Evolutionary conservation across 2,797 vertebrate genomes (phyloP).

Genomic region (Leuciscus waleckii): DNA sequence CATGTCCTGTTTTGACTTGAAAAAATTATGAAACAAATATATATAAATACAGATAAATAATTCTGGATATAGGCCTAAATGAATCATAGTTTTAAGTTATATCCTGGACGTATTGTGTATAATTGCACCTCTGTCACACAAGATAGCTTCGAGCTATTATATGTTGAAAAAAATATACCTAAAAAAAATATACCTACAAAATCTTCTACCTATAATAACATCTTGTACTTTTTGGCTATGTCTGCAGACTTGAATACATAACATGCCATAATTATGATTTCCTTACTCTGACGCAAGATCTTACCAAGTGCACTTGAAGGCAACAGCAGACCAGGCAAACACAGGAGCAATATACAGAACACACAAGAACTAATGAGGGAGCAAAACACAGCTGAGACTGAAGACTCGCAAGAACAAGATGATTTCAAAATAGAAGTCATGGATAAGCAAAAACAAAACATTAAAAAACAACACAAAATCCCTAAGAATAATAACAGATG

Average conservation of each 20-base stretch:
- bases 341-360: background rate
- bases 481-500: background rate
- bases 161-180: background rate
- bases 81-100: background rate
- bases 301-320: conserved; percentile 4
- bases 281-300: background rate
- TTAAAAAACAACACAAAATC: background rate
- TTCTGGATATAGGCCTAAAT: background rate
- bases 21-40: background rate
- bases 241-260: background rate
- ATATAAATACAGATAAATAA: background rate
- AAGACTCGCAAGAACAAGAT: background rate
- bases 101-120: background rate
- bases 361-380: conserved; percentile 4
- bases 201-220: background rate
- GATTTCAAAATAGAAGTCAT: background rate
- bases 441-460: background rate
- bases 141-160: background rate
- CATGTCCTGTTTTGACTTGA: background rate
- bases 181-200: background rate
- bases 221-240: background rate
- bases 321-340: background rate
- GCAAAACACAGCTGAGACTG: conserved; percentile 8
- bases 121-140: background rate
- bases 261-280: background rate